Conservation (phyloP, 2,888 invertebrate genomes). For the Lagria hirta region DNA sequence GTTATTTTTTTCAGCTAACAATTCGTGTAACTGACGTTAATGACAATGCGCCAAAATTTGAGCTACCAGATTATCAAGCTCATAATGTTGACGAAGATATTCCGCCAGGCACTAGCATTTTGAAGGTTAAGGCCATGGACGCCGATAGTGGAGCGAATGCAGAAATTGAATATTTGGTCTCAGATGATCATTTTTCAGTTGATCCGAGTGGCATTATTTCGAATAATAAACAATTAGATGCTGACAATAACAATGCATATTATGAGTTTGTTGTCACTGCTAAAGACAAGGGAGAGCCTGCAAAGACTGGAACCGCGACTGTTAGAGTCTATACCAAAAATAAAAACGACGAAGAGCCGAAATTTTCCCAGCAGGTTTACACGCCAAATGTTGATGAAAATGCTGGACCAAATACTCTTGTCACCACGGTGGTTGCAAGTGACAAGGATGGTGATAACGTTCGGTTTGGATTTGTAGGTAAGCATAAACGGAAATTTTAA, state of each 20-base stretch:
- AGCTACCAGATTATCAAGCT: constrained; percentile 94
- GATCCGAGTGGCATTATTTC: constrained; percentile 91
- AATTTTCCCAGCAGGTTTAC: constrained; percentile 94
- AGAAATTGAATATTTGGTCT: constrained; percentile 88
- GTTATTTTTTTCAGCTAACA: constrained; percentile 67
- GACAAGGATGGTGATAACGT: constrained; percentile 98
- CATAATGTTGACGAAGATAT: constrained; percentile 96
- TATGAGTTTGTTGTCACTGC: constrained; percentile 94
- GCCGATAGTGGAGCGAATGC: constrained; percentile 94
- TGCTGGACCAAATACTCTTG: constrained; percentile 91
- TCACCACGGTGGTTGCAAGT: constrained; percentile 94
- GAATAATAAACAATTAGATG: constrained; percentile 90
- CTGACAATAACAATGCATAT: constrained; percentile 95
- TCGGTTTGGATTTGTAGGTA: constrained; percentile 85
- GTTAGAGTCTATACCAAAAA: constrained; percentile 97
- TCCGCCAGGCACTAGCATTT: constrained; percentile 85
- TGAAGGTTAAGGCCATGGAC: constrained; percentile 95
- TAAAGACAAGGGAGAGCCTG: constrained; percentile 91
- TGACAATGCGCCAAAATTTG: constrained; percentile 96
- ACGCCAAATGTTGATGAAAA: constrained; percentile 96
- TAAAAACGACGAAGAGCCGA: constrained; percentile 96
- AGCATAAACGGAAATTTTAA: too few species aligned
- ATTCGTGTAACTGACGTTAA: constrained; percentile 95
- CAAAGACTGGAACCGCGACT: constrained; percentile 89
- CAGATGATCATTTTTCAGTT: constrained; percentile 93